Percentiles rank a stretch among this genome's conserved stretches.
These are phyloP conservation scores for Grantiella picta DNA, from an alignment of 2,113 vertebrate species.

Conservation along the genomic window DNA sequence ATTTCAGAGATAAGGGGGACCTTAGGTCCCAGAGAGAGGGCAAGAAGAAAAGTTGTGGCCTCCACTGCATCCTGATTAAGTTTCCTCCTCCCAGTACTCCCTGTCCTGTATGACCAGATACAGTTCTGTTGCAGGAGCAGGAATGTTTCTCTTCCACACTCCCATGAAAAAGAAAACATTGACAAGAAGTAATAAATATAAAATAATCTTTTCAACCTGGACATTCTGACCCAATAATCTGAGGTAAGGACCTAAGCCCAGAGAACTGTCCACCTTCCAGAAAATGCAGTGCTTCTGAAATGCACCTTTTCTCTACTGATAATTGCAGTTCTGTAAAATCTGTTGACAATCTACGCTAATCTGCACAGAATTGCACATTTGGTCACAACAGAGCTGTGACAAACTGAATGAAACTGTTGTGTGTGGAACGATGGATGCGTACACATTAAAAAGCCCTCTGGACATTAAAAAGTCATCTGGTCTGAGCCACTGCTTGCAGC, in stretches of 20 bases:
- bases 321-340: background rate
- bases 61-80: background rate
- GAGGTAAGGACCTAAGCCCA: background rate
- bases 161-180: background rate
- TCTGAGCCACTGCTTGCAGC: background rate
- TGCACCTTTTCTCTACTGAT: background rate
- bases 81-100: background rate
- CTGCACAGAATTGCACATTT: background rate
- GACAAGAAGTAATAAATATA: background rate
- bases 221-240: background rate
- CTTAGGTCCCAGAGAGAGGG: background rate
- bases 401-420: background rate
- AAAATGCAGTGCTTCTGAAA: background rate
- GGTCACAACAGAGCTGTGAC: background rate
- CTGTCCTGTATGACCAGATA: background rate
- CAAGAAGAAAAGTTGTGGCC: background rate
- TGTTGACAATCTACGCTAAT: background rate
- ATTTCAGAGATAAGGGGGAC: background rate
- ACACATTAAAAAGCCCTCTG: background rate
- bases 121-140: accelerated
- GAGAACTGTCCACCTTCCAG: background rate
- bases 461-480: background rate
- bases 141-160: background rate
- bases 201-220: background rate
- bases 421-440: background rate